Conservation (phyloP, 2,113 vertebrate species). For the Cyprinodon brontotheroides region DNA sequence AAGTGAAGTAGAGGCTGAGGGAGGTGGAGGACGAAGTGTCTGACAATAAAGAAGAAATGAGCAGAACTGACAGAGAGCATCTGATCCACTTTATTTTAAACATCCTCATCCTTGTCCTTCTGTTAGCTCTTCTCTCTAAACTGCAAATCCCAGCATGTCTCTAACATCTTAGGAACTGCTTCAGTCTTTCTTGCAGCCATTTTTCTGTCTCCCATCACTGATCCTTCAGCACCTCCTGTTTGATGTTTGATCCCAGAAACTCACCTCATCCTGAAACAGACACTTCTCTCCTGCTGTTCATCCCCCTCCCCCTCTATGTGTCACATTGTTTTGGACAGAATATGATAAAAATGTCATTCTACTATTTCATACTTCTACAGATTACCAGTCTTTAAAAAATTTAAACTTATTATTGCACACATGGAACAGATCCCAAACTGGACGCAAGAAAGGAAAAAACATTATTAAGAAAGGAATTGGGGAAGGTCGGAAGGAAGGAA, state of each 20-base stretch:
- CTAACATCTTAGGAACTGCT: not conserved
- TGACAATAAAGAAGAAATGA: constrained; percentile 32
- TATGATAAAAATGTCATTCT: not conserved
- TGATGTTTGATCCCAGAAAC: too few species aligned
- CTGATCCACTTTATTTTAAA: not conserved
- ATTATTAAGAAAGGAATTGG: too few species aligned
- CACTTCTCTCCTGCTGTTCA: too few species aligned
- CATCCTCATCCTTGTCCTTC: not conserved
- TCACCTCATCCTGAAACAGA: too few species aligned
- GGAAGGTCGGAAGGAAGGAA: too few species aligned
- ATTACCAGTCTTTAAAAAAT: too few species aligned
- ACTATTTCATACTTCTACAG: not conserved
- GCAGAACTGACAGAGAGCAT: not conserved
- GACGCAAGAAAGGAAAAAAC: not conserved
- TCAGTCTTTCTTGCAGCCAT: not conserved
- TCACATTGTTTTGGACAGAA: not conserved
- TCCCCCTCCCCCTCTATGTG: too few species aligned
- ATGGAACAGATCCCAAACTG: too few species aligned
- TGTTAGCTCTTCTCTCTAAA: not conserved
- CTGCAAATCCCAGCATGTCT: not conserved
- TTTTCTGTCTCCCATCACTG: not conserved
- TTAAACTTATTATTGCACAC: too few species aligned
- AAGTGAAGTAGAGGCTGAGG: constrained; percentile 34
- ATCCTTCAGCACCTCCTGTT: not conserved
- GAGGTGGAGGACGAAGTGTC: constrained; percentile 57